Percentiles rank a stretch among this genome's conserved stretches.
phyloP scores from a whole-genome alignment of 2,797 vertebrate species.

The Hylomyscus alleni region DNA sequence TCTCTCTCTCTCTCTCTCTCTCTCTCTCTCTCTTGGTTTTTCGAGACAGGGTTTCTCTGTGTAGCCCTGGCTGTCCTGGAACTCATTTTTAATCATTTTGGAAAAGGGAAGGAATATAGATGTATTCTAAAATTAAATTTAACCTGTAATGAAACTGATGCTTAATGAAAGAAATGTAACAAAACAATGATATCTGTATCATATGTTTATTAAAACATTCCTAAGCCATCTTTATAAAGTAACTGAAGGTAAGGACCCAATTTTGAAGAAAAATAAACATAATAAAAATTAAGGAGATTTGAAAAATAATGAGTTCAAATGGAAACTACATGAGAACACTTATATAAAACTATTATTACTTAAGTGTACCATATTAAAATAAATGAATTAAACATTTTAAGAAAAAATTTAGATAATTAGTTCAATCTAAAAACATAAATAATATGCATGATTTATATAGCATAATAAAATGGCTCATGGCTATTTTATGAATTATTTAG shows the following conservation, averaged over 20 bases:
- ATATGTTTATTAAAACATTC: neutral
- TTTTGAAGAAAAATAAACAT: neutral
- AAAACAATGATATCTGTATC: neutral
- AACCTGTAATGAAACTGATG: neutral
- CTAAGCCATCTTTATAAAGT: neutral
- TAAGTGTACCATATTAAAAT: neutral
- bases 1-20: too few species aligned
- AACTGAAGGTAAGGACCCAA: neutral
- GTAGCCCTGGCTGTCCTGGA: too few species aligned
- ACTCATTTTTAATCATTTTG: conserved; percentile 11
- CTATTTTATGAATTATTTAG: neutral
- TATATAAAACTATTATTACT: neutral
- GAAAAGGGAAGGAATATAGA: neutral
- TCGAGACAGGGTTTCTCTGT: too few species aligned
- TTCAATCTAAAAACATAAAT: neutral
- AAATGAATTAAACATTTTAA: neutral
- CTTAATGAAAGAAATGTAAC: neutral
- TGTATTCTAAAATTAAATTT: neutral
- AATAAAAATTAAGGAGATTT: neutral
- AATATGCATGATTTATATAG: neutral
- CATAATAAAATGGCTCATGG: neutral
- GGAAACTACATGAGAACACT: neutral
- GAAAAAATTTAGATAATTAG: neutral
- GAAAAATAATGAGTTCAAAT: neutral
- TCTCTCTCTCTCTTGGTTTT: too few species aligned